Percentiles rank a stretch among this genome's conserved stretches.
Conservation (phyloP, 2,888 invertebrate species). For the Agapostemon virescens region DNA sequence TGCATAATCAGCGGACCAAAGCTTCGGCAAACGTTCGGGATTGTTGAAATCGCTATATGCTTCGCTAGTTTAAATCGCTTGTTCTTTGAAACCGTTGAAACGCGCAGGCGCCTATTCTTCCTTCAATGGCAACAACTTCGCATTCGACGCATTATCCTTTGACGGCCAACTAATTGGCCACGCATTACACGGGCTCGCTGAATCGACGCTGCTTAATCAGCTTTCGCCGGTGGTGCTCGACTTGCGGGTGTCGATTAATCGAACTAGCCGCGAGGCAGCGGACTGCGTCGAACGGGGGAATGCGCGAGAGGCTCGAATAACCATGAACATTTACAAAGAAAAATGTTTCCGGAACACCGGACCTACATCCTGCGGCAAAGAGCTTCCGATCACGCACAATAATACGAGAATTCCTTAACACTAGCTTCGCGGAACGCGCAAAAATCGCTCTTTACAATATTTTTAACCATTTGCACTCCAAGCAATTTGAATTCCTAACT, state of each 20-base stretch:
- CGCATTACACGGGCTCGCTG: conserved; percentile 14
- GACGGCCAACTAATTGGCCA: conserved; percentile 33
- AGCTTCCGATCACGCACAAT: background rate
- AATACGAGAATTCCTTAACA: too few species aligned
- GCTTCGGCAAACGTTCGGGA: background rate
- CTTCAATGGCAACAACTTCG: background rate
- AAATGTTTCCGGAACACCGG: background rate
- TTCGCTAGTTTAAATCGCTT: background rate
- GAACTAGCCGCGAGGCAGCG: background rate
- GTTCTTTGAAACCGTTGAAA: background rate
- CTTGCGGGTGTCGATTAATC: conserved; percentile 13
- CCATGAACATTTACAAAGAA: background rate
- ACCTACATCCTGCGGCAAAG: background rate
- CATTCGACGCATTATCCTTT: conserved; percentile 8
- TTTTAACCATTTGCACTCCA: too few species aligned
- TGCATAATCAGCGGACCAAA: background rate
- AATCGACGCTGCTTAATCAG: conserved; percentile 32
- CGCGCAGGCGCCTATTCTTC: background rate
- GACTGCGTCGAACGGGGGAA: background rate
- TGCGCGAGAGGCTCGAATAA: background rate
- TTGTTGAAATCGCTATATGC: background rate
- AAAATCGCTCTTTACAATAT: too few species aligned
- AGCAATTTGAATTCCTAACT: too few species aligned
- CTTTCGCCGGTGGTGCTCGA: conserved; percentile 14
- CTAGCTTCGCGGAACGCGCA: too few species aligned